phyloP scores from a whole-genome alignment of 1,140 invertebrate species.

The Oppia nitens region DNA sequence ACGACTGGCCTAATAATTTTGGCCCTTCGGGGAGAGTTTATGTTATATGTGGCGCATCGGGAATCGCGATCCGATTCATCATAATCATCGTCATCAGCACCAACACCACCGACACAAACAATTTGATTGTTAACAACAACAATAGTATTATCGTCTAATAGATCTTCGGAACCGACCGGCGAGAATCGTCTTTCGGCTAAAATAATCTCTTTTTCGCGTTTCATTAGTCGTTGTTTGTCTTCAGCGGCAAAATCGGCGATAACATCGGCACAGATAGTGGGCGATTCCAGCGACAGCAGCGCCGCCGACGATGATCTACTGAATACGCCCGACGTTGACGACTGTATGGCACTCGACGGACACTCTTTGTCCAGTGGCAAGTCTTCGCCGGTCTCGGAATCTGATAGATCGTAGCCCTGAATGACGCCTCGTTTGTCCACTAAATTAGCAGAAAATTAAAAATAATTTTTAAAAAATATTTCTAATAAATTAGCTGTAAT shows the following conservation, averaged over 20 bases:
- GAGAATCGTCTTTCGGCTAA: not conserved
- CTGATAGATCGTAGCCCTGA: not conserved
- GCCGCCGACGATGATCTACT: not conserved
- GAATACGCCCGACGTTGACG: not conserved
- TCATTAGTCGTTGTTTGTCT: not conserved
- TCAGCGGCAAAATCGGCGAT: not conserved
- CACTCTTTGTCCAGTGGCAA: not conserved
- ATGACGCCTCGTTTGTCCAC: no score
- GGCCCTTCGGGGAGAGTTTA: not conserved
- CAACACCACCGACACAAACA: no score
- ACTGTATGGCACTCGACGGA: not conserved
- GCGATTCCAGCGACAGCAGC: not conserved
- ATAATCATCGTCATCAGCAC: no score
- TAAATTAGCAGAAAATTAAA: no score
- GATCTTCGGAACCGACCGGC: not conserved
- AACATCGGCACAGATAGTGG: not conserved
- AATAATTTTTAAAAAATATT: no score
- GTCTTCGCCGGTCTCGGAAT: not conserved
- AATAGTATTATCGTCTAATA: not conserved
- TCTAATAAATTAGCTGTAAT: no score
- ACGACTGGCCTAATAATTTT: not conserved
- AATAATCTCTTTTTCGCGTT: not conserved
- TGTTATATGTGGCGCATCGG: not conserved
- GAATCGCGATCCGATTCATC: not conserved
- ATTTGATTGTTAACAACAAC: not conserved